Percentiles rank a stretch among this genome's conserved stretches.
Evolutionary conservation across 2,113 vertebrate genomes (phyloP).

Genomic region (Tiliqua scincoides): DNA sequence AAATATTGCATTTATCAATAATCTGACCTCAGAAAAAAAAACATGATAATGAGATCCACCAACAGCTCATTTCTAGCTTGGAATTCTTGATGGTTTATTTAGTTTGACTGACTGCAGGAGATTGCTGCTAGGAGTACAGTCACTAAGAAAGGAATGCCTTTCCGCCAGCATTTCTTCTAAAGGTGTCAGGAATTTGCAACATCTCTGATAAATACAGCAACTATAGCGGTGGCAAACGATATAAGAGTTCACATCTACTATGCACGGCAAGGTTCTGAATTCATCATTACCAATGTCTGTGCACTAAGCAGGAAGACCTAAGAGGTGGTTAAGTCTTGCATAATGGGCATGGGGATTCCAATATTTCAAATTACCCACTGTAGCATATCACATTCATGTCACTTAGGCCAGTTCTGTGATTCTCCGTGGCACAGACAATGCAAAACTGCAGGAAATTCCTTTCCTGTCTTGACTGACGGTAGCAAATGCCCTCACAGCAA

Average conservation of each 20-base stretch:
- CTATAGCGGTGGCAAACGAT: conserved; percentile 75
- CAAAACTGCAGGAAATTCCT: conserved; percentile 42
- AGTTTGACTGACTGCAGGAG: conserved; percentile 76
- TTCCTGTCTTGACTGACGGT: conserved; percentile 41
- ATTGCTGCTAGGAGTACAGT: conserved; percentile 76
- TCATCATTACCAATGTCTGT: conserved; percentile 55
- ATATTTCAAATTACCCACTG: conserved; percentile 46
- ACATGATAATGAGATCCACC: conserved; percentile 74
- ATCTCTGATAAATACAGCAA: conserved; percentile 72
- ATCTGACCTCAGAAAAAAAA: conserved; percentile 70
- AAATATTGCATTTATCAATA: conserved; percentile 70
- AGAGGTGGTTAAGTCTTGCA: conserved; percentile 58
- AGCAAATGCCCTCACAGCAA: conserved; percentile 47
- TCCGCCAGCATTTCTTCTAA: conserved; percentile 70
- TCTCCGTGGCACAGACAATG: conserved; percentile 47
- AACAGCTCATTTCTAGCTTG: conserved; percentile 67
- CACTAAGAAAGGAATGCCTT: conserved; percentile 73
- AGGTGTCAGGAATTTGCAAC: conserved; percentile 76
- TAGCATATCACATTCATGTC: conserved; percentile 11
- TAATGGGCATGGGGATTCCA: conserved; percentile 55
- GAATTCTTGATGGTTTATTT: conserved; percentile 79
- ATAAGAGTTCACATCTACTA: conserved; percentile 71
- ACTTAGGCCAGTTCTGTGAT: conserved; percentile 32
- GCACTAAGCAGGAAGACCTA: conserved; percentile 57
- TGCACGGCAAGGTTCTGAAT: conserved; percentile 57